Evolutionary conservation across 2,888 invertebrate species (phyloP).

Genomic region (Drosophila formosana): DNA sequence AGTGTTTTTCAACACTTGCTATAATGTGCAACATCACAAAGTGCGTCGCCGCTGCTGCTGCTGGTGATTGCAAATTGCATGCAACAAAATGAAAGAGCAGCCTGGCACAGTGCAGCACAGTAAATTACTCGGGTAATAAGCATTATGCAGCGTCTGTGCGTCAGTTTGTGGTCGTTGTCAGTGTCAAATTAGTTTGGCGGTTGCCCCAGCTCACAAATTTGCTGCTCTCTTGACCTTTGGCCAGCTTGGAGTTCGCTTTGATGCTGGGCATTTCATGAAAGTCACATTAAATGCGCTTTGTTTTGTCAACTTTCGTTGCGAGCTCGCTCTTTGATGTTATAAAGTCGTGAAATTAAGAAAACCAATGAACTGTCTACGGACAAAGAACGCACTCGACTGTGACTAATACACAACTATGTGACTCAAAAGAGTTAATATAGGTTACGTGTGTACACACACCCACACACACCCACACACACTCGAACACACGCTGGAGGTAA

Average conservation of each 20-base stretch:
- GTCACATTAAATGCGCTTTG: constrained; percentile 27
- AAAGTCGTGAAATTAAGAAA: constrained; percentile 43
- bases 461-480: neutral
- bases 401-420: constrained; percentile 47
- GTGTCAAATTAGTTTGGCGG: constrained; percentile 72
- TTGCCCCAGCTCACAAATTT: constrained; percentile 12
- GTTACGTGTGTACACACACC: neutral
- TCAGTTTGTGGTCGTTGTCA: constrained; percentile 41
- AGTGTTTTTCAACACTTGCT: constrained; percentile 61
- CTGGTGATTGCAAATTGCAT: constrained; percentile 74
- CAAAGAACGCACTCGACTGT: constrained; percentile 47
- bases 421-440: constrained; percentile 58
- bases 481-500: constrained; percentile 35
- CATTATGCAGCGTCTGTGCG: constrained; percentile 67
- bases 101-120: constrained; percentile 23
- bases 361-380: constrained; percentile 54
- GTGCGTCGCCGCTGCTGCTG: constrained; percentile 36
- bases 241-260: constrained; percentile 46
- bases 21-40: constrained; percentile 58
- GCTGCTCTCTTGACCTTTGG: constrained; percentile 30
- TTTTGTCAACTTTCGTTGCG: constrained; percentile 36
- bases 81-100: constrained; percentile 53
- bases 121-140: constrained; percentile 75
- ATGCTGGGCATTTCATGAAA: constrained; percentile 62
- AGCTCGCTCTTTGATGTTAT: constrained; percentile 55